phyloP scores from a whole-genome alignment of 2,888 invertebrate genomes.

The Ethmia dodecea region DNA sequence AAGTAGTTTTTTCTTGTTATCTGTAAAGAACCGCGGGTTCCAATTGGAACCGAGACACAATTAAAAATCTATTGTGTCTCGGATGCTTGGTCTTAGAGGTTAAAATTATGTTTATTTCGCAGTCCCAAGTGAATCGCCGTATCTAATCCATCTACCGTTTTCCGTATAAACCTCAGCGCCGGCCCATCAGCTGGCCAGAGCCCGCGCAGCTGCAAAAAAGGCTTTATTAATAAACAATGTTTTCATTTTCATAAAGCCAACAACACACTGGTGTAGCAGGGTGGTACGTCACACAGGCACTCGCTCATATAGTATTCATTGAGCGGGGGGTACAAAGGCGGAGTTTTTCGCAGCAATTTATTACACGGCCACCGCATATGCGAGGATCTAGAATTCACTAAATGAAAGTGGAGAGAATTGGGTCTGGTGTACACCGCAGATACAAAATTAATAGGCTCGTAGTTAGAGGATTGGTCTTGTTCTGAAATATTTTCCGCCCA shows the following conservation, averaged over 20 bases:
- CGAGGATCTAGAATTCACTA: constrained; percentile 1
- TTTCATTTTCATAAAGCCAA: constrained; percentile 8
- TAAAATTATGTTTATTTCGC: no score
- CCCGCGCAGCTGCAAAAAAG: no score
- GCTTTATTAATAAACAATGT: constrained; percentile 10
- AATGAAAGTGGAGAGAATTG: background rate
- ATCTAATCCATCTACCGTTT: background rate
- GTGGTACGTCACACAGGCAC: constrained; percentile 9
- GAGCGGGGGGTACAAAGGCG: constrained; percentile 9
- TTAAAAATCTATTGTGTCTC: no score
- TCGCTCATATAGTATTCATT: constrained; percentile 25
- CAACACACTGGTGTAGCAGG: background rate
- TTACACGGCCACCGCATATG: constrained; percentile 12
- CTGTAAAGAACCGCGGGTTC: no score
- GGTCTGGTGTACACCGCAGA: no score
- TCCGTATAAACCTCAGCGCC: background rate
- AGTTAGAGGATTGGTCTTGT: no score
- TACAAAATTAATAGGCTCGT: no score
- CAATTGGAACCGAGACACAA: no score
- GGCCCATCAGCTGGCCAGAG: background rate
- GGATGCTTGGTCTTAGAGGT: no score
- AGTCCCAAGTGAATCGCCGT: no score
- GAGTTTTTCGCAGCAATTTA: constrained; percentile 20
- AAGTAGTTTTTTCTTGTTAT: no score
- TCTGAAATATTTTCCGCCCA: no score